Evolutionary conservation across 2,113 vertebrate genomes (phyloP), one percentile per base, ranked within the genome.

Genomic region (Suricata suricatta): DNA sequence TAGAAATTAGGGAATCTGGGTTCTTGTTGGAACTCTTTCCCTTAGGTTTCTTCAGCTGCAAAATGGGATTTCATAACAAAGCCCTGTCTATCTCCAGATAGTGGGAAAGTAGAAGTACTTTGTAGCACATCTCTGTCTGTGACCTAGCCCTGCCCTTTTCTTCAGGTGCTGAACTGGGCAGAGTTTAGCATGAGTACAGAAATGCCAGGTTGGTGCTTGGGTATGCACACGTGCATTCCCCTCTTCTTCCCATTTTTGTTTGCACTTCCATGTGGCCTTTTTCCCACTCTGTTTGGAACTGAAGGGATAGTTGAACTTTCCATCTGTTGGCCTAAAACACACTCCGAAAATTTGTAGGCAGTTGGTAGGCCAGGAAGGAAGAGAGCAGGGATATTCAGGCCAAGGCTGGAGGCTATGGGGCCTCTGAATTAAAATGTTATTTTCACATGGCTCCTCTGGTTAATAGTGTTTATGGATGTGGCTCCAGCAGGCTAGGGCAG

Each of bases 351-450:
- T 91, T 95, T 93, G 52, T 91, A 94, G 63, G 31, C 47, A 0
- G 4, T 83, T 96, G 52, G 71, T 87, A 96, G 33, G 31, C 64
- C 72, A 47, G 23, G 35, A 88, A 79, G 47, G 71, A 95, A 81
- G 68, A 54, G 86, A 79, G 27, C 38, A 68, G 27, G 3, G 31
- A 41, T 89, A 50, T 23, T 19, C 8, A 88, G 44, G 41, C 47
- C 74, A 79, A 87, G 60, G 35, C 91, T 95, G 60, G 27, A 52
- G 66, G 16, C 35, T 25, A 16, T 71, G 31, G 31, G 35, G 12
- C 72, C 29, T 83, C n/a, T 89, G 71, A 91, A 57, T 96, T 91
- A 66, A 96, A 89, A 76, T 60, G 31, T 54, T 88, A 81, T 87
- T 95, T 94, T 96, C n/a, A 47, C 0, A 10, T 60, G 25, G 21